phyloP scores from a whole-genome alignment of 2,797 vertebrate species.

The Poecilia wingei region DNA sequence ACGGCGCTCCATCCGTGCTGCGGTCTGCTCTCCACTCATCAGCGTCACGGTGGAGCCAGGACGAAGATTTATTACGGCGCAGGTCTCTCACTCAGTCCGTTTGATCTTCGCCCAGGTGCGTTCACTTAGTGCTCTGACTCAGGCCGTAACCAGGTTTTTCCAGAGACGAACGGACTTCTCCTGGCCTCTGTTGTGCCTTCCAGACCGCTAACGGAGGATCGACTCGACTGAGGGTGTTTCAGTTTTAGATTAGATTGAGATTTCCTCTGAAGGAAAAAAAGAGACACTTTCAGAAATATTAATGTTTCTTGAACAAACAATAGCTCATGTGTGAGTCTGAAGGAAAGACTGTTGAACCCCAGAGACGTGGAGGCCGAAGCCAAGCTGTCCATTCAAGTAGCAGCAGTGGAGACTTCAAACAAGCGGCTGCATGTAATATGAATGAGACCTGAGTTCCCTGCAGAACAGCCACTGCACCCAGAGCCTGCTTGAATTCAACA shows the following conservation, averaged over 20 bases:
- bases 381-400: conserved; percentile 66
- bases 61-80: conserved; percentile 65
- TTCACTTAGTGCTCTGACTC: conserved; percentile 72
- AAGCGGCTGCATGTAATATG: conserved; percentile 78
- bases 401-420: conserved; percentile 72
- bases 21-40: conserved; percentile 60
- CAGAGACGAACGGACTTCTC: conserved; percentile 29
- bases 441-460: conserved; percentile 70
- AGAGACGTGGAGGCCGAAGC: conserved; percentile 55
- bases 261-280: conserved; percentile 9
- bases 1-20: conserved; percentile 55
- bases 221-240: conserved; percentile 10
- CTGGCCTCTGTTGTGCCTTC: conserved; percentile 25
- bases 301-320: conserved; percentile 26
- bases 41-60: conserved; percentile 62
- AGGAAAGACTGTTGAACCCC: conserved; percentile 42
- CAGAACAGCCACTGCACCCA: conserved; percentile 47
- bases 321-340: conserved; percentile 37
- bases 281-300: neutral
- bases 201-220: conserved; percentile 27
- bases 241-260: conserved; percentile 12
- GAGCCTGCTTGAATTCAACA: conserved; percentile 51
- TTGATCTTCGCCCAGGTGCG: conserved; percentile 76
- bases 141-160: conserved; percentile 60
- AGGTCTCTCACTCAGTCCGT: conserved; percentile 54